Evolutionary conservation across 2,113 vertebrate species (phyloP).

Genomic region (Toxostoma redivivum): DNA sequence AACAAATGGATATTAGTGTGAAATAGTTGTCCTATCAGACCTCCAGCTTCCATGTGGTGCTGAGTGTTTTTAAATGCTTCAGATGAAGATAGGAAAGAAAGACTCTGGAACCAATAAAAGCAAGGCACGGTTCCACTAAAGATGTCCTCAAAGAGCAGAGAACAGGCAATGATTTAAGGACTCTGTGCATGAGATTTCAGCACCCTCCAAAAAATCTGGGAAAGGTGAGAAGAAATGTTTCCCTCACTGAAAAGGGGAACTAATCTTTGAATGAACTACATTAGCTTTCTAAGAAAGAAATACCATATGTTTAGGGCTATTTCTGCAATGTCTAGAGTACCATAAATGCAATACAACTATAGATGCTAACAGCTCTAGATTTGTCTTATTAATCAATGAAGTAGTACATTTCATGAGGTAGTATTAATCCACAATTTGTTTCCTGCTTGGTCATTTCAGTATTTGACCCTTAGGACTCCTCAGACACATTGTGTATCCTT

Average conservation of each 20-base stretch:
- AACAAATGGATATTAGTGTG: background rate
- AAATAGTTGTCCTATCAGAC: background rate
- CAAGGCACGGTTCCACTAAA: background rate
- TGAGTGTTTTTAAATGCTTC: background rate
- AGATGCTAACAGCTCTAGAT: background rate
- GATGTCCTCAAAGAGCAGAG: background rate
- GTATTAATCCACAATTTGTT: background rate
- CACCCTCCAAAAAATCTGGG: background rate
- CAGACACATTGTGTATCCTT: fast-evolving
- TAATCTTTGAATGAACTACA: background rate
- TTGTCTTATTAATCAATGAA: background rate
- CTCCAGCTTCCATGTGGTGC: background rate
- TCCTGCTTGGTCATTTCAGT: background rate
- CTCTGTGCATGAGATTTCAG: background rate
- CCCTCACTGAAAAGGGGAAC: background rate
- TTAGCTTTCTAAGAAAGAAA: background rate
- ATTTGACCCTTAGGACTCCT: background rate
- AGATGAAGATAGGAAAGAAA: background rate
- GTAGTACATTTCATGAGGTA: background rate
- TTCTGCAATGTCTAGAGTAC: background rate
- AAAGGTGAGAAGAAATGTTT: background rate
- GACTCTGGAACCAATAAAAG: background rate
- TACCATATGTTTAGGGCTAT: background rate
- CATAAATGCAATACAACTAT: background rate
- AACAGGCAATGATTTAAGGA: background rate